Conservation (phyloP, 2,113 vertebrate genomes). For the Miniopterus natalensis region DNA sequence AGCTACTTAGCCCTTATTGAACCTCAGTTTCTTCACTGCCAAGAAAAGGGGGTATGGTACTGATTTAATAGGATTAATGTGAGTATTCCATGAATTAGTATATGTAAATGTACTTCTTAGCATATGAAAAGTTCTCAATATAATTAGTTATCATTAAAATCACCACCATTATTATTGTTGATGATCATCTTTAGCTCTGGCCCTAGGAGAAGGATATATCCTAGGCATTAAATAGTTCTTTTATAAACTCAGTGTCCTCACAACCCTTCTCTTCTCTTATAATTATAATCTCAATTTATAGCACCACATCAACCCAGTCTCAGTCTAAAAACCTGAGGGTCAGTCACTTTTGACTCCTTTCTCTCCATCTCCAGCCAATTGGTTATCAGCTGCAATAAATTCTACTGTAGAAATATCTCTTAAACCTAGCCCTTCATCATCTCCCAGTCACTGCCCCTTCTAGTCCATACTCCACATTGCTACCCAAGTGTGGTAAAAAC, state of each 20-base stretch:
- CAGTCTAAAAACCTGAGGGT: background rate
- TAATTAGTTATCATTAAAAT: background rate
- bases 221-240: background rate
- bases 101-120: background rate
- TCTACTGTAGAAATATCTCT: background rate
- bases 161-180: background rate
- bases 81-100: background rate
- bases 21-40: background rate
- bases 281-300: constrained; percentile 36
- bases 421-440: background rate
- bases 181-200: background rate
- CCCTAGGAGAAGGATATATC: background rate
- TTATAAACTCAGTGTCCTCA: constrained; percentile 7
- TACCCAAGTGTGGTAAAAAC: background rate
- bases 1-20: background rate
- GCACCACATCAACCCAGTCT: background rate
- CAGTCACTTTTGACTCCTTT: constrained; percentile 2
- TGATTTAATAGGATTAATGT: background rate
- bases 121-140: background rate
- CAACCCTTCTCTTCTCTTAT: constrained; percentile 9
- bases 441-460: background rate
- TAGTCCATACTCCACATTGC: background rate
- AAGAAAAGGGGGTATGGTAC: background rate
- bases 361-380: background rate
- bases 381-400: constrained; percentile 10